A percentile compares a stretch with the other conserved stretches of the same genome.
phyloP scores from a whole-genome alignment of 2,888 invertebrate species.

The Heteromyza rotundicornis region DNA sequence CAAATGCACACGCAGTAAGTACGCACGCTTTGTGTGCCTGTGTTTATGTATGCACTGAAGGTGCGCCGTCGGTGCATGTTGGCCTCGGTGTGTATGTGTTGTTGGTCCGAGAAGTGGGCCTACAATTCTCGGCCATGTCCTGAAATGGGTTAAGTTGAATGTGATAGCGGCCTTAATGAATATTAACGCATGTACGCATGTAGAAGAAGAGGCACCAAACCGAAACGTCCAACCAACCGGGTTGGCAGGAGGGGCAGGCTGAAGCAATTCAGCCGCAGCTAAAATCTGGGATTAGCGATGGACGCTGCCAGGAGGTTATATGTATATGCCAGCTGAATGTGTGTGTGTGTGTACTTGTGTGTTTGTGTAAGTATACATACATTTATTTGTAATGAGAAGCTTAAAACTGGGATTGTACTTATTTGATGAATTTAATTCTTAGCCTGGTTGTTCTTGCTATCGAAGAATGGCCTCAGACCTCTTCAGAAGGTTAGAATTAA shows the following conservation, averaged over 20 bases:
- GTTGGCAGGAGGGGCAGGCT: not conserved
- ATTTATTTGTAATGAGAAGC: too few species aligned
- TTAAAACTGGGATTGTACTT: too few species aligned
- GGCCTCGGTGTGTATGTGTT: not conserved
- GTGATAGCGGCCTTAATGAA: slow-evolving; percentile 19
- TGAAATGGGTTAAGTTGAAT: slow-evolving; percentile 22
- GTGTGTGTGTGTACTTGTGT: not conserved
- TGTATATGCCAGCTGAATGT: too few species aligned
- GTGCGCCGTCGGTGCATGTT: not conserved
- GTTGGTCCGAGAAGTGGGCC: slow-evolving; percentile 3
- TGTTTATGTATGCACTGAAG: not conserved
- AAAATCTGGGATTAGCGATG: slow-evolving; percentile 2
- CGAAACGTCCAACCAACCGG: too few species aligned
- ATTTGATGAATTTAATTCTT: too few species aligned
- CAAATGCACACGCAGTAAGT: not conserved
- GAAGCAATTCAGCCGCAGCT: not conserved
- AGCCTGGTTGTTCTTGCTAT: too few species aligned
- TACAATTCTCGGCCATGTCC: not conserved
- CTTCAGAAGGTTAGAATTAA: too few species aligned
- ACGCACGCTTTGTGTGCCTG: not conserved
- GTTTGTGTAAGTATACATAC: not conserved
- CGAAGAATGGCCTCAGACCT: too few species aligned
- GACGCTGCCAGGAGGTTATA: too few species aligned
- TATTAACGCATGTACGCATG: slow-evolving; percentile 13
- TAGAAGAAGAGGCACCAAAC: too few species aligned